Conservation (phyloP, 2,113 vertebrate species). For the Sisor rabdophorus region DNA sequence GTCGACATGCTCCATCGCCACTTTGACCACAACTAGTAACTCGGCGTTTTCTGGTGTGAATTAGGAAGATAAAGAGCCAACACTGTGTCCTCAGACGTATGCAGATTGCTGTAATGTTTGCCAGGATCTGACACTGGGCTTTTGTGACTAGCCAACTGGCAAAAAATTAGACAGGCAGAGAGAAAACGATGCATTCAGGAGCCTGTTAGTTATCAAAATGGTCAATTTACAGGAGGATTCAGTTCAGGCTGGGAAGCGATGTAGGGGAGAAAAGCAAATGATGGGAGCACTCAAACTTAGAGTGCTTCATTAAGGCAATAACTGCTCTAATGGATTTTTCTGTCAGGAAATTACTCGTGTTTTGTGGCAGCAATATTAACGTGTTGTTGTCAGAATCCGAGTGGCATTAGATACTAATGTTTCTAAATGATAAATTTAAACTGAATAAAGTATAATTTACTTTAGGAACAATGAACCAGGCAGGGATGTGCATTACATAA, state of each 20-base stretch:
- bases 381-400: constrained; percentile 30
- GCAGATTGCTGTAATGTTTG: constrained; percentile 3
- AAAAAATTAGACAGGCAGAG: background rate
- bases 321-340: constrained; percentile 37
- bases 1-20: constrained; percentile 3
- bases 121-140: background rate
- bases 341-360: constrained; percentile 28
- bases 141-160: constrained; percentile 26
- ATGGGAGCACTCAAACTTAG: constrained; percentile 25
- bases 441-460: constrained; percentile 23
- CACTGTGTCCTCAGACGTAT: constrained; percentile 20
- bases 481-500: constrained; percentile 17
- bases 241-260: constrained; percentile 12
- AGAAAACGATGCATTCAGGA: constrained; percentile 23
- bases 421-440: constrained; percentile 45
- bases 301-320: constrained; percentile 38
- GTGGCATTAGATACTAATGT: constrained; percentile 26
- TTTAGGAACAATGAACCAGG: constrained; percentile 30
- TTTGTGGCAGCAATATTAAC: constrained; percentile 33
- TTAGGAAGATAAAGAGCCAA: constrained; percentile 4
- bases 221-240: constrained; percentile 29
- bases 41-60: constrained; percentile 27
- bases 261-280: constrained; percentile 18
- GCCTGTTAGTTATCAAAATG: constrained; percentile 37
- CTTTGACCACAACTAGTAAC: constrained; percentile 17